phyloP scores from a whole-genome alignment of 2,888 invertebrate species.

The Lapara coniferarum region DNA sequence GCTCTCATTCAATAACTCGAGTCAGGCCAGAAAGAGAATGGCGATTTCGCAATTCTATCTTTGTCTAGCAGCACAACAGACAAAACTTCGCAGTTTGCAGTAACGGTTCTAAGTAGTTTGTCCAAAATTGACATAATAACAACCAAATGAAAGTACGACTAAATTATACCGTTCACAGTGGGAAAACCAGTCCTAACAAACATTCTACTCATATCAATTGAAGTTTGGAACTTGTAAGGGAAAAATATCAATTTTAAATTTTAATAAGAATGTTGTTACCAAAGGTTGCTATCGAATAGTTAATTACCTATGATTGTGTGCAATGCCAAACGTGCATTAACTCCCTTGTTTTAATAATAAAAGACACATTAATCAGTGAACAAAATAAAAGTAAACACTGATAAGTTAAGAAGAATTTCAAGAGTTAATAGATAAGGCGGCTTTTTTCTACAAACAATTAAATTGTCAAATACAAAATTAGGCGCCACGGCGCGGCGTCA shows the following conservation, averaged over 20 bases:
- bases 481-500: slow-evolving; percentile 8
- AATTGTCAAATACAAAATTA: not conserved
- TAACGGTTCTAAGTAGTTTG: slow-evolving; percentile 69
- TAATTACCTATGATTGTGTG: too few relatives aligned
- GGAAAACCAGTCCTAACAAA: slow-evolving; percentile 14
- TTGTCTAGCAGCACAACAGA: slow-evolving; percentile 53
- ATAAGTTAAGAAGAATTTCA: too few relatives aligned
- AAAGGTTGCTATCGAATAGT: too few relatives aligned
- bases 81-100: slow-evolving; percentile 46
- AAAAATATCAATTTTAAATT: not conserved
- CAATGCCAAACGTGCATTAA: too few relatives aligned
- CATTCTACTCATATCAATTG: not conserved
- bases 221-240: slow-evolving; percentile 14
- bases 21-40: slow-evolving; percentile 54
- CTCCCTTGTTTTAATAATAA: too few relatives aligned
- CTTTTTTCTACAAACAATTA: not conserved
- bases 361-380: too few relatives aligned
- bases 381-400: too few relatives aligned
- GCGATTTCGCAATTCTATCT: slow-evolving; percentile 54
- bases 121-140: slow-evolving; percentile 66
- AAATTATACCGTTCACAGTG: slow-evolving; percentile 55
- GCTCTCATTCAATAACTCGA: slow-evolving; percentile 63
- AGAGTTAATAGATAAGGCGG: too few relatives aligned
- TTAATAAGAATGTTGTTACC: too few relatives aligned
- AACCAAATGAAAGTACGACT: slow-evolving; percentile 65